Base-by-base conservation (phyloP, 1,140 invertebrate genomes). In the Carcinoscorpius rotundicauda region DNA sequence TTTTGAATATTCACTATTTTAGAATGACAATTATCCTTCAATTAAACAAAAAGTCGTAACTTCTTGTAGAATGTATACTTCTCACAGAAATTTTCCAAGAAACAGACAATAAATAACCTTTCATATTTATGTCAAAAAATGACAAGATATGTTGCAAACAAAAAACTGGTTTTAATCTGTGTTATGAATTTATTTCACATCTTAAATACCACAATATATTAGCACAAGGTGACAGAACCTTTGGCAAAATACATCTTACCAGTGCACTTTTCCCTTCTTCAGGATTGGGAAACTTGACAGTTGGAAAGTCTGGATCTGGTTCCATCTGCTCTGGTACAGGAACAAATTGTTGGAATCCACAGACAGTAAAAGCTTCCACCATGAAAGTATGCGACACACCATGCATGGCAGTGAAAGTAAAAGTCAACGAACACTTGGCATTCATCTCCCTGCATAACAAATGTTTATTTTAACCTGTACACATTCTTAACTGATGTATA, bases 371-470 rank as follows among this genome's bases (percentile, higher is more conserved):
- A 5, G 89, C 87, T 70, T 85, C 78, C 56, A 81, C 73, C 68
- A 96, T 83, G 75, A 86, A 97, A 6, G 83, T 76, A 75, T 91
- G 87, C 3, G 94, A 94, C 10, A 99, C 95, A 49, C 97, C 97
- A 77, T 99, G 97, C 88, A 99, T 95, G 0, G 97, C 89, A 58
- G 94, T 97, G 71, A 98, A 98, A 0, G 89, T 88, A 68, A 92
- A 87, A 71, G 82, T 82, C 4, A 93, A 53, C n/a, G 51, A 49
- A 55, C 58, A 57, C 11, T 76, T 81, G 57, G 71, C 73, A 76
- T 92, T 93, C 10, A 82, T 62, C 10, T 77, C 74, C 67, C 77
- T 79, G 65, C 61, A 70, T 66, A 66, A 66, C 64, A 62, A 60
- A 29, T 2, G 29, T 29, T 29, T 29, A 29, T 29, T 29, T 29